A percentile compares a stretch with the other conserved stretches of the same genome.
Evolutionary conservation across 2,113 vertebrate genomes (phyloP).

Genomic region (Bostrychus sinensis): DNA sequence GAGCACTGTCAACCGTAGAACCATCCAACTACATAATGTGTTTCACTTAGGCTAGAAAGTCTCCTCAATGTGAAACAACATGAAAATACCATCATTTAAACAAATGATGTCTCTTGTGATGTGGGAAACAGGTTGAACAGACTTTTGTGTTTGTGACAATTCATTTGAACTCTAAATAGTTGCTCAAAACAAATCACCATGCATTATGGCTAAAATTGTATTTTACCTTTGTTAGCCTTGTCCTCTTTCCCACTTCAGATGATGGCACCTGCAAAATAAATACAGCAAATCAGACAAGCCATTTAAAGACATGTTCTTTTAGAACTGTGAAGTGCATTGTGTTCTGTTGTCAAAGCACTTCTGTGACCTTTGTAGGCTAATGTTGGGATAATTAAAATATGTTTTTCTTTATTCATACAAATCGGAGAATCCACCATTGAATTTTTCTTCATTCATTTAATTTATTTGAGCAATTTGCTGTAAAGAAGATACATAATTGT

Average conservation of each 20-base stretch:
- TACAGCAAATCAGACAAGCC: conserved; percentile 13
- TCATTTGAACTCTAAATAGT: background rate
- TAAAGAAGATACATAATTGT: too few relatives aligned
- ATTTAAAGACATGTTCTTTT: background rate
- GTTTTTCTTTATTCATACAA: too few relatives aligned
- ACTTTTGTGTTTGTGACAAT: background rate
- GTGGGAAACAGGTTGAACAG: background rate
- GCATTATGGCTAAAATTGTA: background rate
- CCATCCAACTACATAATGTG: background rate
- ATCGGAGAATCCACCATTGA: too few relatives aligned
- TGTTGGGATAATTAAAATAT: too few relatives aligned
- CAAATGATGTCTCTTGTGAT: background rate
- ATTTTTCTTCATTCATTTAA: too few relatives aligned
- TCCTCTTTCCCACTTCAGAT: conserved; percentile 51
- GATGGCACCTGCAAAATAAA: conserved; percentile 52
- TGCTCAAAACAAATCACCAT: conserved; percentile 15
- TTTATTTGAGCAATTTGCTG: too few relatives aligned
- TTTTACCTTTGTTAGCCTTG: conserved; percentile 70
- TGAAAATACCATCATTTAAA: background rate
- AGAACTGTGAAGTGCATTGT: background rate
- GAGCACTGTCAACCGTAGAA: background rate
- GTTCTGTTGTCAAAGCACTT: too few relatives aligned
- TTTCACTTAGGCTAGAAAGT: background rate
- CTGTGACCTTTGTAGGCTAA: too few relatives aligned
- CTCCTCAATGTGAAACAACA: conserved; percentile 4